phyloP scores from a whole-genome alignment of 2,797 vertebrate genomes.

The Basileuterus tristriatus region DNA sequence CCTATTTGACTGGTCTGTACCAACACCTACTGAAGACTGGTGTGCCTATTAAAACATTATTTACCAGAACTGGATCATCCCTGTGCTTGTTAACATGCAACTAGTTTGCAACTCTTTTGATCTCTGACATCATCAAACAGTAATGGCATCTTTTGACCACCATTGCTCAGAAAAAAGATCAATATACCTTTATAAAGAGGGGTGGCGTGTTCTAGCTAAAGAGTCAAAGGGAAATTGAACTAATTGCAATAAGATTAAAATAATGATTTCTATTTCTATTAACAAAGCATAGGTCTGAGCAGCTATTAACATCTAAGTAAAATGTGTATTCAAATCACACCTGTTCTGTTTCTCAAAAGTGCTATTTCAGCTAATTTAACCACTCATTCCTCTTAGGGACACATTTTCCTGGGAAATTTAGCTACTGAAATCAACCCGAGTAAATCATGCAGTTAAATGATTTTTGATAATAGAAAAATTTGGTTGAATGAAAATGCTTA shows the following conservation, averaged over 20 bases:
- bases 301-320: slow-evolving; percentile 59
- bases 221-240: neutral
- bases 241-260: neutral
- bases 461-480: slow-evolving; percentile 81
- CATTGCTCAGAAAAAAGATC: neutral
- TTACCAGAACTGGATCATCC: neutral
- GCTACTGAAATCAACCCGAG: slow-evolving; percentile 72
- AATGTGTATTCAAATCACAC: slow-evolving; percentile 79
- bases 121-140: neutral
- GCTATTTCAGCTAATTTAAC: slow-evolving; percentile 80
- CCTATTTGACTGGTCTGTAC: neutral
- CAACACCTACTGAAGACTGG: neutral
- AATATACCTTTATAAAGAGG: neutral
- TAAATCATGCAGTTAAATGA: slow-evolving; percentile 79
- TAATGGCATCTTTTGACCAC: neutral
- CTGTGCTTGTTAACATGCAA: neutral
- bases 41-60: neutral
- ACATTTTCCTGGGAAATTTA: slow-evolving; percentile 75
- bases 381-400: slow-evolving; percentile 77
- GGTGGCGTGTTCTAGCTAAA: neutral
- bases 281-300: slow-evolving; percentile 8
- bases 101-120: neutral
- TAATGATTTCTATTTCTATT: neutral
- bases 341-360: slow-evolving; percentile 75
- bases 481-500: slow-evolving; percentile 75